Percentiles rank a stretch among this genome's conserved stretches.
These are phyloP conservation scores for Euura lappo DNA, from an alignment of 1,140 invertebrate genomes.

Conservation along the genomic window DNA sequence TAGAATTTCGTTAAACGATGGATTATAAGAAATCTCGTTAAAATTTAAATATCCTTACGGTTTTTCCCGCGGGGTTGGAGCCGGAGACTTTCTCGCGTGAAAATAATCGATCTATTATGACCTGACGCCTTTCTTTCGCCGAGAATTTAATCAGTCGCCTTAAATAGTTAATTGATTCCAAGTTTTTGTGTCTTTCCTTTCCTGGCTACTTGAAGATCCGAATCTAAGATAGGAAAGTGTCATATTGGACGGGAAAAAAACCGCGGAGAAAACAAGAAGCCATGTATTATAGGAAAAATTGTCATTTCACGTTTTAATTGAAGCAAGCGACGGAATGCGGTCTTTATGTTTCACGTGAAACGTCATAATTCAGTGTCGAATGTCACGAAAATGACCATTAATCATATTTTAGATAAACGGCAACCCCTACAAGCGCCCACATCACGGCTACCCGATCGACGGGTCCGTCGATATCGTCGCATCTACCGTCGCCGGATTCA, in stretches of 20 bases:
- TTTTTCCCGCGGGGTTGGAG: too few species aligned
- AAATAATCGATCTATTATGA: slow-evolving; percentile 5
- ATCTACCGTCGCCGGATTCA: not conserved
- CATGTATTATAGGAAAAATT: not conserved
- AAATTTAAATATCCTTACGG: too few species aligned
- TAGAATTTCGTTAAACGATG: too few species aligned
- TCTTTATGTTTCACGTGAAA: slow-evolving; percentile 10
- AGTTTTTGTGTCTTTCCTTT: not conserved
- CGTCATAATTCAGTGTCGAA: slow-evolving; percentile 13
- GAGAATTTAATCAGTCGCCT: not conserved
- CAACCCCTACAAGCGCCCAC: slow-evolving; percentile 12
- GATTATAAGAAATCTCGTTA: too few species aligned
- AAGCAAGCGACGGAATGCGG: not conserved
- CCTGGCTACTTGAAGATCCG: too few species aligned
- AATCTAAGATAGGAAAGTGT: too few species aligned
- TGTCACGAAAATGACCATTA: not conserved
- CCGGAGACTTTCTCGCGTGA: slow-evolving; percentile 15
- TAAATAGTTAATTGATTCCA: not conserved
- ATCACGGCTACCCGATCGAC: not conserved
- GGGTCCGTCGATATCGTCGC: not conserved
- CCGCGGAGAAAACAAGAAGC: not conserved
- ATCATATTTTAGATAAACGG: slow-evolving; percentile 10
- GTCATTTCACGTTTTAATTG: not conserved
- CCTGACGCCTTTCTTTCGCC: not conserved
- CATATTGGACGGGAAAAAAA: too few species aligned